Conservation (phyloP, 1,140 invertebrate species). For the Lordiphosa clarofinis region DNA sequence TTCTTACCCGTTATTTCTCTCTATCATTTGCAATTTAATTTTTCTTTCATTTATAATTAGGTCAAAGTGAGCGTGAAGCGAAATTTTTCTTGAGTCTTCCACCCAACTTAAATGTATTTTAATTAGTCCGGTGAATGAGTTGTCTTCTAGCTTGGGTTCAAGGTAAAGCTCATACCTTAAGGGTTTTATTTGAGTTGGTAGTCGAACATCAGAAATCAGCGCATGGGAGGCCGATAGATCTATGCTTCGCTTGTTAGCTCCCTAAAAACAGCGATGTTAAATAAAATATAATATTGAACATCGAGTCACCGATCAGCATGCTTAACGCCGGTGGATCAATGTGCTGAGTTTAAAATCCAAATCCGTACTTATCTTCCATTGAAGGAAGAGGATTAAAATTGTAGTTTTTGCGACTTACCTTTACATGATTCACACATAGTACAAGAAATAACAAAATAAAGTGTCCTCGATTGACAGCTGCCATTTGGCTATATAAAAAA, state of each 20-base stretch:
- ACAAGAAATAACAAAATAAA: background rate
- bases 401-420: background rate
- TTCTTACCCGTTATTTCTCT: conserved; percentile 70
- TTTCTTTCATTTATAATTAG: conserved; percentile 81
- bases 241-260: conserved; percentile 80
- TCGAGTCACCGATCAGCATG: too few relatives aligned
- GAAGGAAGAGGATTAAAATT: too few relatives aligned
- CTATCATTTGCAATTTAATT: conserved; percentile 49
- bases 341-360: too few relatives aligned
- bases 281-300: background rate
- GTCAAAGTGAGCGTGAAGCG: conserved; percentile 83
- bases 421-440: background rate
- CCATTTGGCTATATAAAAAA: conserved; percentile 1
- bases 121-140: conserved; percentile 83
- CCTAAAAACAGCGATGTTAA: conserved; percentile 21
- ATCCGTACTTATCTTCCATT: too few relatives aligned
- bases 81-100: conserved; percentile 82
- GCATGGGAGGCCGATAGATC: conserved; percentile 83
- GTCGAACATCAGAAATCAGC: conserved; percentile 81
- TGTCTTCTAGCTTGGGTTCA: conserved; percentile 82
- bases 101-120: conserved; percentile 83
- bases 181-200: conserved; percentile 82
- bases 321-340: too few relatives aligned
- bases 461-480: background rate
- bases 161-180: conserved; percentile 83